Percentiles rank a stretch among this genome's conserved stretches.
Evolutionary conservation across 2,797 vertebrate genomes (phyloP).

Genomic region (Sphaeramia orbicularis): DNA sequence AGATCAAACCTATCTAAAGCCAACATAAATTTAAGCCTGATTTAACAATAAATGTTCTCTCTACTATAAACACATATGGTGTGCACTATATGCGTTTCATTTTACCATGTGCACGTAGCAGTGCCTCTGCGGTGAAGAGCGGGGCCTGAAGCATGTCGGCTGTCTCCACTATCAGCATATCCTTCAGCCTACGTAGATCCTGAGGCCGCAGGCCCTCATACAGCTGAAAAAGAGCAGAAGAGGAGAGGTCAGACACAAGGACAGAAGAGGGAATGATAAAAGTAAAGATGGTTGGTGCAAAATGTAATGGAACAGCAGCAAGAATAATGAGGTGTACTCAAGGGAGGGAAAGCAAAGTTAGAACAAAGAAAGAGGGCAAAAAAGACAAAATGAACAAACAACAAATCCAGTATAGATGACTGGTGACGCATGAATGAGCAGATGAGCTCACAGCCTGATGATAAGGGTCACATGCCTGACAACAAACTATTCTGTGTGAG

Average conservation of each 20-base stretch:
- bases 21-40: conserved; percentile 2
- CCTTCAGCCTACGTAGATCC: conserved; percentile 95
- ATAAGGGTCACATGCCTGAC: conserved; percentile 48
- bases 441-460: conserved; percentile 32
- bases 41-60: conserved; percentile 7
- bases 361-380: conserved; percentile 10
- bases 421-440: conserved; percentile 30
- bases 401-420: conserved; percentile 30
- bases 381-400: conserved; percentile 17
- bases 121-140: conserved; percentile 96
- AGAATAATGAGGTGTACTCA: not conserved
- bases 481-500: conserved; percentile 9
- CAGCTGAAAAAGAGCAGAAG: conserved; percentile 80
- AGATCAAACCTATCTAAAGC: conserved; percentile 7
- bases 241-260: conserved; percentile 2
- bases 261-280: not conserved
- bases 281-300: conserved; percentile 9
- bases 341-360: not conserved
- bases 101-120: conserved; percentile 97
- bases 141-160: conserved; percentile 99
- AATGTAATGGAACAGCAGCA: conserved; percentile 25
- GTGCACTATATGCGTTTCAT: conserved; percentile 11
- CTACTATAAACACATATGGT: conserved; percentile 3
- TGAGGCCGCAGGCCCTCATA: conserved; percentile 96
- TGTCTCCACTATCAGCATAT: conserved; percentile 99